Base-by-base conservation (phyloP, 2,888 invertebrate genomes). In the Platycnemis pennipes region DNA sequence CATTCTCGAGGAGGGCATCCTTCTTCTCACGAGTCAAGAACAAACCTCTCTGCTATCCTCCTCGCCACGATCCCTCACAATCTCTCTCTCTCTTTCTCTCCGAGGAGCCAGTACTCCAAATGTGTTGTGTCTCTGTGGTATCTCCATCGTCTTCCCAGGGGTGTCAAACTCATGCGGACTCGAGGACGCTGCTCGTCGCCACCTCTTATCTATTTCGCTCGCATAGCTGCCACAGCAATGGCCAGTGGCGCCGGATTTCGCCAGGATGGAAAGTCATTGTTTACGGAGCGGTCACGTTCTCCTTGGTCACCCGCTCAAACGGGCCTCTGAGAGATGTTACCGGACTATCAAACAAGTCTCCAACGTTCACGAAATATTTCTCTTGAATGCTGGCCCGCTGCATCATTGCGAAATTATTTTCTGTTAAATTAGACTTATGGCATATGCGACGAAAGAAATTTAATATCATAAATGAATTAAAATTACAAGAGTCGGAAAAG, bases 51-150 rank as follows among this genome's bases (percentile, higher is more conserved):
- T 63, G 37, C 77, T 11, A 37, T 91, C 63, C 8, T 69, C 44
- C 37, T 63, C 63, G 63, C 42, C 26, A 44, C 49, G 31, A n/a
- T 88, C 49, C 46, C 88, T 26, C 88, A n/a, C 88, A 45, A 45
- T 88, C 45, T 19, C 88, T 45, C n/a, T n/a, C n/a, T n/a, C n/a
- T n/a, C n/a, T n/a, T n/a, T n/a, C n/a, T n/a, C 88, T 31, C 46
- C 31, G 26, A 11, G 37, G 77, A 77, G 77, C 77, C 31, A 77
- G 77, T 77, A 37, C 77, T 77, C 77, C 77, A 77, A 77, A 37
- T 63, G 56, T 91, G 91, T 91, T 91, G 91, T 91, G 91, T 91
- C 91, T 91, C 44, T 69, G 44, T 26, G 45, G n/a, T 91, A 91
- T 91, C 91, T 91, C 91, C n/a, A 91, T 63, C 91, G 91, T 42